These are phyloP conservation scores for Argentina silus DNA, from an alignment of 2,797 vertebrate genomes.

Conservation along the genomic window DNA sequence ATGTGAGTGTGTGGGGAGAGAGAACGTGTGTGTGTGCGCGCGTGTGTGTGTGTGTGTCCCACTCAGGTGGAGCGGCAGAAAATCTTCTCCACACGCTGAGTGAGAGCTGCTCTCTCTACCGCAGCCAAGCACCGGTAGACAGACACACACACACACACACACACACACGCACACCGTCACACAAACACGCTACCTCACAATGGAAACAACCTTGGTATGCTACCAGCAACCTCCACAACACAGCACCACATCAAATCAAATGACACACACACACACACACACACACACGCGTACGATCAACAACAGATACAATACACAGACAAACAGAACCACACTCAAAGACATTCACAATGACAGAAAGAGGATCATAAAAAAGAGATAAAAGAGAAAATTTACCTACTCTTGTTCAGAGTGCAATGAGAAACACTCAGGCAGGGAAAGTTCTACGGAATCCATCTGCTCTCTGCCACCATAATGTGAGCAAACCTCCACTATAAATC, in stretches of 20 bases:
- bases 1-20: constrained; percentile 4
- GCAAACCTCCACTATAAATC: constrained; percentile 88
- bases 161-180: constrained; percentile 23
- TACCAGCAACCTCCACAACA: constrained; percentile 66
- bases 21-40: constrained; percentile 10
- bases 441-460: constrained; percentile 99
- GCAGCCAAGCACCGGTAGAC: constrained; percentile 5
- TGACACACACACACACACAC: constrained; percentile 22
- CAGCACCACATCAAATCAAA: constrained; percentile 54
- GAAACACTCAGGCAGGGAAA: constrained; percentile 96
- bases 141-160: constrained; percentile 23
- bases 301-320: constrained; percentile 34
- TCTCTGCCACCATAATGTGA: constrained; percentile 89
- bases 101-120: constrained; percentile 21
- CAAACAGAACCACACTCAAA: constrained; percentile 47
- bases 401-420: constrained; percentile 99
- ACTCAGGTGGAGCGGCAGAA: constrained; percentile 55
- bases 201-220: constrained; percentile 73
- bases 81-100: constrained; percentile 42
- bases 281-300: constrained; percentile 26
- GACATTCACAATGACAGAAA: constrained; percentile 48
- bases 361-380: constrained; percentile 48
- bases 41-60: constrained; percentile 20
- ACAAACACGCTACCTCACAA: constrained; percentile 68
- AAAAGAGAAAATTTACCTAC: constrained; percentile 93